Evolutionary conservation across 2,888 invertebrate species (phyloP).

Genomic region (Coelogynopora nodosa): DNA sequence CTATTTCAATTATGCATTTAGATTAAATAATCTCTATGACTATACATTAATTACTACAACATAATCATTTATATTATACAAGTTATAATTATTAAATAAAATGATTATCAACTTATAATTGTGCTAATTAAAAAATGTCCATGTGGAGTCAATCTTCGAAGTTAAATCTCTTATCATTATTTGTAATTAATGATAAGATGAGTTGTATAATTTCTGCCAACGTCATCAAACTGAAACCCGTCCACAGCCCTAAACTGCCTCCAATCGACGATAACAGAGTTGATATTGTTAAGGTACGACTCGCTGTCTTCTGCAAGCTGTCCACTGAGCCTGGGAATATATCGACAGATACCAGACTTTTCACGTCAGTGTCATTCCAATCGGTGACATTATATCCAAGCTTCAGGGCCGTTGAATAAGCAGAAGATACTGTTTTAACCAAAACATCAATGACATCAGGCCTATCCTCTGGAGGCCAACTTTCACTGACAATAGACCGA

Average conservation of each 20-base stretch:
- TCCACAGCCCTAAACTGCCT: background rate
- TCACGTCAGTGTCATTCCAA: background rate
- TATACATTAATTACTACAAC: too few species aligned
- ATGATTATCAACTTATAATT: too few species aligned
- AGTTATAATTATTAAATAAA: too few species aligned
- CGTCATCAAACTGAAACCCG: background rate
- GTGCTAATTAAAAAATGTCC: too few species aligned
- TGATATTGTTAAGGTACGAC: background rate
- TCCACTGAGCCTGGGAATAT: background rate
- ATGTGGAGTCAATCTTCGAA: too few species aligned
- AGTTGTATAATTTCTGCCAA: background rate
- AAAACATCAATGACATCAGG: background rate
- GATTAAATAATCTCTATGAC: too few species aligned
- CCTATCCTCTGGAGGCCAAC: background rate
- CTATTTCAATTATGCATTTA: too few species aligned
- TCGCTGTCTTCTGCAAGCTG: background rate
- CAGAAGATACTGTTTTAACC: background rate
- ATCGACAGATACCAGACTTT: background rate
- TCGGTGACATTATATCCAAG: background rate
- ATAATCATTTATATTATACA: too few species aligned
- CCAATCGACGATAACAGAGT: background rate
- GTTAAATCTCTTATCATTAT: background rate
- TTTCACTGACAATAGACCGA: background rate
- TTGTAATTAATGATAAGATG: background rate
- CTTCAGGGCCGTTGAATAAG: background rate